These are phyloP conservation scores for Euphonia xanthogaster DNA, from an alignment of 2,797 vertebrate genomes.

Conservation along the genomic window DNA sequence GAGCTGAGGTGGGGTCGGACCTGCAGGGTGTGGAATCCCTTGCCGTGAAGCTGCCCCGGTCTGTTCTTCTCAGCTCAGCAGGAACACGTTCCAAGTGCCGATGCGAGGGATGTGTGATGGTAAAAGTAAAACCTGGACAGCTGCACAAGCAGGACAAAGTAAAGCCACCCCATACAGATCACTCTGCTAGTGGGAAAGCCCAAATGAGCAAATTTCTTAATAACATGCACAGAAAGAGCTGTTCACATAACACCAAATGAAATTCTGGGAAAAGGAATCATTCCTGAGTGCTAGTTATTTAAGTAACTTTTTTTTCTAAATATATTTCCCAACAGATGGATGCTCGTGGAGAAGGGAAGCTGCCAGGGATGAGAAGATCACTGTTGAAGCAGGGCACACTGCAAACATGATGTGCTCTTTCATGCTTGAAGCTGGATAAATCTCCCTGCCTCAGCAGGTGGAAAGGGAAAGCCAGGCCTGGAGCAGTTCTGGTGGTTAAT, in stretches of 20 bases:
- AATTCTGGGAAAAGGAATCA: background rate
- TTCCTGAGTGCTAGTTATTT: background rate
- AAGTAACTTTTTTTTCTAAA: background rate
- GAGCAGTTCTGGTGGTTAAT: constrained; percentile 65
- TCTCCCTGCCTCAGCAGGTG: constrained; percentile 46
- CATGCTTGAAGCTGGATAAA: background rate
- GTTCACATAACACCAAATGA: background rate
- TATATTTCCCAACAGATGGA: background rate
- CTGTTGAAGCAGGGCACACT: background rate
- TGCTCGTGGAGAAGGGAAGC: background rate
- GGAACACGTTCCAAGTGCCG: accelerated
- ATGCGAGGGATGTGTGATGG: background rate
- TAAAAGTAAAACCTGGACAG: background rate
- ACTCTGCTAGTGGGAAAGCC: background rate
- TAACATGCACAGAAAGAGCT: background rate
- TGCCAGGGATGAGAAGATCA: constrained; percentile 21
- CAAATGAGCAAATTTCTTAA: background rate
- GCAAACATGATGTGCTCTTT: background rate
- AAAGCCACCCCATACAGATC: background rate
- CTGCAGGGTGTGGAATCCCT: too few species aligned
- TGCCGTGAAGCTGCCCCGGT: background rate
- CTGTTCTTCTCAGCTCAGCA: background rate
- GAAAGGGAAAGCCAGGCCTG: constrained; percentile 45
- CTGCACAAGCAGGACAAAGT: background rate
- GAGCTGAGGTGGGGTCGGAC: too few species aligned